These are phyloP conservation scores for Lobophora halterata DNA, from an alignment of 2,888 invertebrate genomes.

Conservation along the genomic window DNA sequence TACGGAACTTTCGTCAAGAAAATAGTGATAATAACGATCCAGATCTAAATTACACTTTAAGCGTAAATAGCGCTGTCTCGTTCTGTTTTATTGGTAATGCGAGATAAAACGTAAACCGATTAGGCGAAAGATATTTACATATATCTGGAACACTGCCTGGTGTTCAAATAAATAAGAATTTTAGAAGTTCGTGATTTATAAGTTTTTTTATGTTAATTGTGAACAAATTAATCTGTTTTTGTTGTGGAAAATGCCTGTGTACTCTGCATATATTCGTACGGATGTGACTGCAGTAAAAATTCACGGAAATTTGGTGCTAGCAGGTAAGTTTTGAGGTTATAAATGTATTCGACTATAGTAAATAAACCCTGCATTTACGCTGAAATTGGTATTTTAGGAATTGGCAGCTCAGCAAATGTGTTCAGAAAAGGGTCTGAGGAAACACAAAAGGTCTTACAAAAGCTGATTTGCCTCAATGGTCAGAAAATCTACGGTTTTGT, in stretches of 20 bases:
- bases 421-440: slow-evolving; percentile 42
- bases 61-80: no score
- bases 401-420: slow-evolving; percentile 70
- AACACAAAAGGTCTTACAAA: slow-evolving; percentile 41
- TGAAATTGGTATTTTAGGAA: slow-evolving; percentile 61
- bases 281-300: slow-evolving; percentile 79
- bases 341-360: no score
- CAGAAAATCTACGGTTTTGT: slow-evolving; percentile 82
- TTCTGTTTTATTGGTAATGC: no score
- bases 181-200: slow-evolving; percentile 30
- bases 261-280: slow-evolving; percentile 43
- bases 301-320: slow-evolving; percentile 56
- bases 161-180: slow-evolving; percentile 77
- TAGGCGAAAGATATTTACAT: slow-evolving; percentile 90
- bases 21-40: no score
- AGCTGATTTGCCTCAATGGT: slow-evolving; percentile 52
- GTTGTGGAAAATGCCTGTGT: slow-evolving; percentile 5
- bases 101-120: no score
- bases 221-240: neutral
- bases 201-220: neutral
- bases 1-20: no score
- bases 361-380: neutral
- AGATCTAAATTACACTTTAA: no score
- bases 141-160: slow-evolving; percentile 93
- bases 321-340: slow-evolving; percentile 59